A percentile compares a stretch with the other conserved stretches of the same genome.
These are phyloP conservation scores for Andrena trimmerana DNA, from an alignment of 2,888 invertebrate genomes.

Conservation along the genomic window DNA sequence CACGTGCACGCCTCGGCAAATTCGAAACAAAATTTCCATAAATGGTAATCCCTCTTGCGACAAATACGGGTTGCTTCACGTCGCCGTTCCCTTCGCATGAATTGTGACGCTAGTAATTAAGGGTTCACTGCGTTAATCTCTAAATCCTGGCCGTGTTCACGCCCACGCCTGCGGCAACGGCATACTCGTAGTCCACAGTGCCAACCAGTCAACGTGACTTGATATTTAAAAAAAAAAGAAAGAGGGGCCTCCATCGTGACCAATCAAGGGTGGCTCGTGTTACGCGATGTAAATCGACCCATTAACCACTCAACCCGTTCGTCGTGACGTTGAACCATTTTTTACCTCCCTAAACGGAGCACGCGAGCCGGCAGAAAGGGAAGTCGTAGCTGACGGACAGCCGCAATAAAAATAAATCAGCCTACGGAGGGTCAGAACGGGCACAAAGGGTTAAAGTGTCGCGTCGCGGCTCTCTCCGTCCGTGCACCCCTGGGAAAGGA, in stretches of 20 bases:
- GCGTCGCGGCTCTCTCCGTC: slow-evolving; percentile 22
- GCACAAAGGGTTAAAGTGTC: slow-evolving; percentile 46
- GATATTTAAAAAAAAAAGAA: slow-evolving; percentile 39
- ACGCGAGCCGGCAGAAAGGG: slow-evolving; percentile 31
- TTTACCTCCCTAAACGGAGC: slow-evolving; percentile 36
- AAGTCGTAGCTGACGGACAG: slow-evolving; percentile 52
- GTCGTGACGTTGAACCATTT: slow-evolving; percentile 43
- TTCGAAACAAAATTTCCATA: slow-evolving; percentile 16
- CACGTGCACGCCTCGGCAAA: slow-evolving; percentile 7
- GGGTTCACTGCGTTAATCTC: slow-evolving; percentile 26
- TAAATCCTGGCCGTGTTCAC: neutral
- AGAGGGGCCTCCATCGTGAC: slow-evolving; percentile 8
- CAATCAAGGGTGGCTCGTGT: slow-evolving; percentile 43
- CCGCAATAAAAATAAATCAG: slow-evolving; percentile 60
- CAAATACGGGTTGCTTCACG: neutral
- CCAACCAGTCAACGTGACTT: neutral
- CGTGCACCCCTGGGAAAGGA: neutral
- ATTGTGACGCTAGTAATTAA: slow-evolving; percentile 16
- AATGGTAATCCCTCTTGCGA: neutral
- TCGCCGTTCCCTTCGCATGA: neutral
- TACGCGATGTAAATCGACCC: slow-evolving; percentile 50
- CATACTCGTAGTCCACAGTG: neutral
- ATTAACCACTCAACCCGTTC: slow-evolving; percentile 48
- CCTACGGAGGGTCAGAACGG: slow-evolving; percentile 12
- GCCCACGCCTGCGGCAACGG: neutral